Base-by-base conservation (phyloP, 1,140 invertebrate genomes). In the Zaprionus nigranus region DNA sequence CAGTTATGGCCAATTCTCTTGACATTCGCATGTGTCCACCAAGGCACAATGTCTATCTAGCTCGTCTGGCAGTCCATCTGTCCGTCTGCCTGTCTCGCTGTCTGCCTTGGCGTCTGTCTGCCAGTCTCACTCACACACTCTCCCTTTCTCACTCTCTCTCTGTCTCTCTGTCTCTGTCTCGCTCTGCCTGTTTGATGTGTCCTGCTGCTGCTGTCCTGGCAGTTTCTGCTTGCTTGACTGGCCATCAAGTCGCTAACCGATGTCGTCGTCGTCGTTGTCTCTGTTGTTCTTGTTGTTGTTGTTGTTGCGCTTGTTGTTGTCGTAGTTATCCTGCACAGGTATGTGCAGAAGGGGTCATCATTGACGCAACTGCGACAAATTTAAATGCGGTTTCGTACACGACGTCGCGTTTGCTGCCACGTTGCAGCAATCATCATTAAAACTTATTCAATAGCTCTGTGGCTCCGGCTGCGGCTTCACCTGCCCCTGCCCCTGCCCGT, bases 401-500 rank as follows among this genome's bases (percentile, higher is more conserved):
- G 30, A 34, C 60, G 59, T 67, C 64, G 49, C 38, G 56, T 56
- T 68, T 81, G 81, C 73, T 68, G 67, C 78, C 81, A 90, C 84
- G 84, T 86, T 82, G 85, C 85, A 82, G 85, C 85, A 88, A 88
- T 88, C 85, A 88, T 88, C 85, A 88, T 88, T 88, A 88, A 88
- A 88, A 90, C 81, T 88, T 88, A 88, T 88, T 88, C 85, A 88
- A 88, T 82, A 86, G 75, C 64, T 58, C 64, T 58, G 11, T 53
- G 11, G 60, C 24, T 28, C 51, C 30, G 46, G 20, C 20, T 51
- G 17, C 12, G 46, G 68, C 59, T 17, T n/a, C 36, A 46, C 34
- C 46, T 46, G 71, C 56, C 58, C 46, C 43, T 61, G 20, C 58
- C 63, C 34, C 43, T 46, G 71, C 56, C 58, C 46, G 36, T 61